phyloP scores from a whole-genome alignment of 2,113 vertebrate genomes.

The Athene noctua region DNA sequence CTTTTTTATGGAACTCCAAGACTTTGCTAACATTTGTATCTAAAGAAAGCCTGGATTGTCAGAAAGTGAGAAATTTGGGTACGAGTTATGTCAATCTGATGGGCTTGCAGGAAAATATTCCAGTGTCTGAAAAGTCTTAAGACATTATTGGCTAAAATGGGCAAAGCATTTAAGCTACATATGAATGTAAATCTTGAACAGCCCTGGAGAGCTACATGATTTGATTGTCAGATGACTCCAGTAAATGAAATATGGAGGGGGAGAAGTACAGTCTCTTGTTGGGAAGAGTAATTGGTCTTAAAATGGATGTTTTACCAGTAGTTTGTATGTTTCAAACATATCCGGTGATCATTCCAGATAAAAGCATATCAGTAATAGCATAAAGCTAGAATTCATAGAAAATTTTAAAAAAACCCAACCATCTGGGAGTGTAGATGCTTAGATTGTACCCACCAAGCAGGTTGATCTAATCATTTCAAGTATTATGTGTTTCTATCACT shows the following conservation, averaged over 20 bases:
- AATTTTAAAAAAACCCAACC: background rate
- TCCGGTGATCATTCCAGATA: background rate
- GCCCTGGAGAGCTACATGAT: background rate
- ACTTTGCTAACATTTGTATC: background rate
- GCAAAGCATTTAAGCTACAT: background rate
- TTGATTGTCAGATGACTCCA: background rate
- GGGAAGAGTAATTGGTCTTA: background rate
- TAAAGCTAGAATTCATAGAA: background rate
- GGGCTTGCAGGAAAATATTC: background rate
- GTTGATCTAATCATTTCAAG: background rate
- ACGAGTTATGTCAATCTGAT: background rate
- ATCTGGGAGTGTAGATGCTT: background rate
- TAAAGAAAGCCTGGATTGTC: background rate
- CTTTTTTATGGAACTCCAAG: background rate
- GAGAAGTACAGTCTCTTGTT: background rate
- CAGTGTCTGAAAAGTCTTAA: background rate
- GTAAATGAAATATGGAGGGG: background rate
- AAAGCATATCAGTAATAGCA: background rate
- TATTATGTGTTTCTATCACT: background rate
- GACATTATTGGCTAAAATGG: background rate
- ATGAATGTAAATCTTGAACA: background rate
- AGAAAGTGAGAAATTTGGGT: background rate
- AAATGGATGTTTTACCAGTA: background rate
- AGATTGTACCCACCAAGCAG: background rate
- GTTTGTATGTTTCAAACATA: background rate